Evolutionary conservation across 2,797 vertebrate genomes (phyloP), one percentile per base, ranked within the genome.

Genomic region (Petrocephalus sullivani): DNA sequence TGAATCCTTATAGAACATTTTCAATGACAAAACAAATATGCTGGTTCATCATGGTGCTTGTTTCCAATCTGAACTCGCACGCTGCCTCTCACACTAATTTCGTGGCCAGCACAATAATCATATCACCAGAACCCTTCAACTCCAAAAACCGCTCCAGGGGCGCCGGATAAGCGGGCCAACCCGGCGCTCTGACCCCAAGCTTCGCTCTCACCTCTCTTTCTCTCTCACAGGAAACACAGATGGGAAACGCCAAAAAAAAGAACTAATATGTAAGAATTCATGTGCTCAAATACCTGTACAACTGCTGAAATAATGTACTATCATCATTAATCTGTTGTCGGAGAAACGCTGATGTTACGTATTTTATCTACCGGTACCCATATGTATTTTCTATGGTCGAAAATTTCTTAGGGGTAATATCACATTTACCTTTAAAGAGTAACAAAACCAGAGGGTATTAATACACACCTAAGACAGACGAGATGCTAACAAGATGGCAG

Each of bases 391-490:
- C 67, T 33, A 41, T 75, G 28, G 28, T 78, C 7, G 4, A 71
- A 67, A 4, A 67, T 67, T 85, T 85, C 58, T 23, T 81, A 75
- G 19, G 58, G 37, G 37, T 58, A 49, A 56, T 53, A 21, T 56
- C 78, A 87, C 82, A 91, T 93, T 93, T 91, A 88, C 91, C 92
- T 92, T 81, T 89, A 86, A 78, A n/a, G 6, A 49, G 5, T 92
- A 92, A 91, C 89, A 89, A 90, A 92, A 87, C 90, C 91, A 91
- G 92, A 89, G 7, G 88, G 90, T 86, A 89, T 90, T 90, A 64
- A 21, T 5, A 64, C 19, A 87, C 90, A 75, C 90, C 84, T 90
- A 88, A 87, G 85, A 90, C 89, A 88, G 33, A 49, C 46, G 78
- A 90, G 87, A 23, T 54, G 86, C 90, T 90, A 54, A 87, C 89